These are phyloP conservation scores for Heterocephalus glaber DNA, from an alignment of 2,113 vertebrate genomes.

Conservation along the genomic window DNA sequence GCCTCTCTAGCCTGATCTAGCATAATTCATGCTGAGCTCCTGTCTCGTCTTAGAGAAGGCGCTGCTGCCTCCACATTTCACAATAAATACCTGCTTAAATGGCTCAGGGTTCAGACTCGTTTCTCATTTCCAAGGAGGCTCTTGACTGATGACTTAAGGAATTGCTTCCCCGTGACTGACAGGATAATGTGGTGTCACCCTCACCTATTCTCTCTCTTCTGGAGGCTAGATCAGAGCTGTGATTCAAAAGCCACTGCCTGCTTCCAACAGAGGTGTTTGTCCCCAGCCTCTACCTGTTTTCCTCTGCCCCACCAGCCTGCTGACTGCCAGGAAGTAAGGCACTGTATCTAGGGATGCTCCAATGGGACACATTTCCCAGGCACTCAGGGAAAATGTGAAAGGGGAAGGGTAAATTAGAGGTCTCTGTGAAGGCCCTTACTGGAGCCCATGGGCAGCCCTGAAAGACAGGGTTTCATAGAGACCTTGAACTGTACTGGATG, in stretches of 20 bases:
- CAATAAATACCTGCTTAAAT: slow-evolving; percentile 65
- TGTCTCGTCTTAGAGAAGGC: neutral
- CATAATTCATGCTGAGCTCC: slow-evolving; percentile 41
- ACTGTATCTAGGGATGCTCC: neutral
- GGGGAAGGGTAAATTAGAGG: neutral
- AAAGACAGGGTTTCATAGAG: neutral
- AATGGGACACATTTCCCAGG: neutral
- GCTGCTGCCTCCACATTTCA: slow-evolving; percentile 33
- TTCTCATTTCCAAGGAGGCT: slow-evolving; percentile 69
- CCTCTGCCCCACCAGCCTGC: neutral
- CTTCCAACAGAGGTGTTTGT: neutral
- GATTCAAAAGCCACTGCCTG: neutral
- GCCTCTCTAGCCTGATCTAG: neutral
- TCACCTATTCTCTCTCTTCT: neutral
- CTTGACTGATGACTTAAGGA: slow-evolving; percentile 72
- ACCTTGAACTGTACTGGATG: neutral
- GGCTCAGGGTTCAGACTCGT: slow-evolving; percentile 44
- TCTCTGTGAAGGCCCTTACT: neutral
- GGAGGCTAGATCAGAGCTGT: neutral
- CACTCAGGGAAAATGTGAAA: neutral
- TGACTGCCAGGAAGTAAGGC: neutral
- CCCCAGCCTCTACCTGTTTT: neutral
- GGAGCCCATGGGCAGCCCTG: neutral
- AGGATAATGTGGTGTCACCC: neutral
- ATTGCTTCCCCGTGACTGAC: slow-evolving; percentile 44